Base-by-base conservation (phyloP, 2,888 invertebrate genomes). In the Drosophila tanythrix region DNA sequence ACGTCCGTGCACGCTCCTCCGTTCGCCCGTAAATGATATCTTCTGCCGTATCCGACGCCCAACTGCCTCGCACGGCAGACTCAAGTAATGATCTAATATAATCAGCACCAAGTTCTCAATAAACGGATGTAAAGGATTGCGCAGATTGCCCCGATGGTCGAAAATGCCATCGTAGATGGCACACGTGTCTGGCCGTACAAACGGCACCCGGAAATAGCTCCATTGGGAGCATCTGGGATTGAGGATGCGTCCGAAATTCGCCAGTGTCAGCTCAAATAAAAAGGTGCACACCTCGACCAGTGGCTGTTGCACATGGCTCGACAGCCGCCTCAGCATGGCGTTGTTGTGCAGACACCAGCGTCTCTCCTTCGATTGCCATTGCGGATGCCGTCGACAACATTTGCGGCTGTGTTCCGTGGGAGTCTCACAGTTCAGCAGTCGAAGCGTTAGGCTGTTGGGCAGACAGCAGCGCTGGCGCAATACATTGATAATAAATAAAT, bases 161-260 rank as follows among this genome's bases (percentile, higher is more conserved):
- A 74, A 83, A 13, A 83, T 84, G 0, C 69, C 61, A 33, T 79
- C 74, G 10, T 83, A 83, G 0, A 79, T 55, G 7, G 65, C 70
- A 66, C 72, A 79, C 1, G 69, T 73, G 21, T 79, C 68, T 1
- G 81, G 50, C 1, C 68, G 62, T 0, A 66, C 63, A 2, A 83
- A 57, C 0, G 83, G 83, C 10, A 84, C 74, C 11, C 74, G 79
- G 8, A 21, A 59, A 15, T 48, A 53, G 25, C 65, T 73, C 76
- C 84, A 76, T 0, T 59, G 58, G 3, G 69, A 48, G 25, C 70
- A 64, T 18, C 74, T 60, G 0, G 83, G 81, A 48, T 79, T 72
- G 0, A 84, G 38, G 0, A 83, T 69, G 1, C 51, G 57, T 2
- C 69, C 55, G 33, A 82, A 84, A 10, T 67, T 66, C 13, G 72